These are phyloP conservation scores for Scalopus aquaticus DNA, from an alignment of 2,113 vertebrate species.

Conservation along the genomic window DNA sequence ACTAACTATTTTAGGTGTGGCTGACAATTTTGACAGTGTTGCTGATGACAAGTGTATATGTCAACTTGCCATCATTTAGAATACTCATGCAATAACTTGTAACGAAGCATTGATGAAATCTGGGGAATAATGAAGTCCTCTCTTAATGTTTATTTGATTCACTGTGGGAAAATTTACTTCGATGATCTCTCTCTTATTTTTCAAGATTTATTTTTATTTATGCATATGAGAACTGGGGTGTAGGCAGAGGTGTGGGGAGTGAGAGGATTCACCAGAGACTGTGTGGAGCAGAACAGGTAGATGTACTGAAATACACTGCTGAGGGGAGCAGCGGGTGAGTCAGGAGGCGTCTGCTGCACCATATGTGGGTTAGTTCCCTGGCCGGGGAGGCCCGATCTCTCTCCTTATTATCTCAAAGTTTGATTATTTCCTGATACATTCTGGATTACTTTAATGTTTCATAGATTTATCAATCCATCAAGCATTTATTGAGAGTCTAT, in stretches of 20 bases:
- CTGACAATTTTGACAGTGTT: neutral
- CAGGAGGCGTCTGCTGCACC: too few relatives aligned
- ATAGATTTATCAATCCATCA: neutral
- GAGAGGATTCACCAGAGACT: too few relatives aligned
- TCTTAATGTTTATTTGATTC: neutral
- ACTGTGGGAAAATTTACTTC: constrained; percentile 10
- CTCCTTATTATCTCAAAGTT: constrained; percentile 42
- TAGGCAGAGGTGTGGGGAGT: too few relatives aligned
- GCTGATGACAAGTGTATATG: neutral
- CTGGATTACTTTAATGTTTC: neutral
- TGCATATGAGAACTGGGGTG: too few relatives aligned
- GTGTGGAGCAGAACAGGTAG: too few relatives aligned
- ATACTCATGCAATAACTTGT: constrained; percentile 28
- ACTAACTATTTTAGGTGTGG: neutral
- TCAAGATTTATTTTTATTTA: too few relatives aligned
- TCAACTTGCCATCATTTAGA: constrained; percentile 26
- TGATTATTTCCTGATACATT: neutral
- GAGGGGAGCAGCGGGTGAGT: too few relatives aligned
- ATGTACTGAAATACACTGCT: too few relatives aligned
- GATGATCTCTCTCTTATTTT: neutral
- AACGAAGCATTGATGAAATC: constrained; percentile 40
- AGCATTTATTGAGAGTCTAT: neutral
- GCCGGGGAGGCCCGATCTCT: too few relatives aligned
- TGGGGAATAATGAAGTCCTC: neutral
- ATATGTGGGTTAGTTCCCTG: too few relatives aligned